Conservation (phyloP, 2,797 vertebrate species). For the Oreonectes daqikongensis region DNA sequence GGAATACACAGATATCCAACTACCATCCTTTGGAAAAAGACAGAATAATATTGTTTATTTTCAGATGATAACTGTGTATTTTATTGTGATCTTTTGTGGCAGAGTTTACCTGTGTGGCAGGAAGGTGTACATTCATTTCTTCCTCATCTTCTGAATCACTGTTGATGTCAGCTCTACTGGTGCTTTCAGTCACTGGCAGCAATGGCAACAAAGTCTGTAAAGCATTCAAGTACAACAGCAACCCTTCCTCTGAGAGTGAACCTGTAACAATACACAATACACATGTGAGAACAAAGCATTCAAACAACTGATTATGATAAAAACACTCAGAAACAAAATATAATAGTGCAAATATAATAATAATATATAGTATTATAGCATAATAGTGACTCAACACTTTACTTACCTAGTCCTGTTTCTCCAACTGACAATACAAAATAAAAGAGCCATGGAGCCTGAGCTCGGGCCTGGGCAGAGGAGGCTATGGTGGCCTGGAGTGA, state of each 20-base stretch:
- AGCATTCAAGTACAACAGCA: slow-evolving; percentile 88
- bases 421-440: slow-evolving; percentile 93
- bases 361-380: too few relatives aligned
- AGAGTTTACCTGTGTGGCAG: slow-evolving; percentile 73
- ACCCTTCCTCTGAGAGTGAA: slow-evolving; percentile 89
- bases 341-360: not conserved
- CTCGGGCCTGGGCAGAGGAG: slow-evolving; percentile 67
- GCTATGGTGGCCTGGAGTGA: slow-evolving; percentile 81
- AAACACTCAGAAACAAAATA: not conserved
- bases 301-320: slow-evolving; percentile 1
- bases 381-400: too few relatives aligned
- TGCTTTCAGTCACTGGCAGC: slow-evolving; percentile 84
- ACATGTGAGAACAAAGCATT: slow-evolving; percentile 13
- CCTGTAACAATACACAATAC: slow-evolving; percentile 68
- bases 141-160: slow-evolving; percentile 96
- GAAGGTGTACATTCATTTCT: slow-evolving; percentile 73
- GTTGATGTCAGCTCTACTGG: slow-evolving; percentile 77
- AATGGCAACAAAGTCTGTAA: slow-evolving; percentile 88
- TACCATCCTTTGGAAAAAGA: slow-evolving; percentile 78
- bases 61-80: not conserved
- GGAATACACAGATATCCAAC: slow-evolving; percentile 86
- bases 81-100: not conserved
- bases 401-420: slow-evolving; percentile 86
- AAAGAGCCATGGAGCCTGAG: slow-evolving; percentile 90
- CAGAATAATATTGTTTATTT: not conserved